A percentile compares a stretch with the other conserved stretches of the same genome.
phyloP scores from a whole-genome alignment of 2,888 invertebrate species.

The Augiades crinisus region DNA sequence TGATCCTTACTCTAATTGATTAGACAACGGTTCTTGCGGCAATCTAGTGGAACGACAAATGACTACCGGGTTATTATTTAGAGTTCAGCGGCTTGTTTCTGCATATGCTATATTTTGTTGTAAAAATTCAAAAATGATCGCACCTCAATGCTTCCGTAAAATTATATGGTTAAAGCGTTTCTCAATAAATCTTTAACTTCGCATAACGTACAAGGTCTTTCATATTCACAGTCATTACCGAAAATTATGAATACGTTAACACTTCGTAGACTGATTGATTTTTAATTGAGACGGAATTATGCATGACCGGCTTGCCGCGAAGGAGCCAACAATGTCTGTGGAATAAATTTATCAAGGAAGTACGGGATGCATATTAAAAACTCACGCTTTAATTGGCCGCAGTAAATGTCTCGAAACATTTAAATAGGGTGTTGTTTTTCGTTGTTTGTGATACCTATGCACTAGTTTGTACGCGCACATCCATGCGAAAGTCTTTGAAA shows the following conservation, averaged over 20 bases:
- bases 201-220: background rate
- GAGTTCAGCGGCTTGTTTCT: too few species aligned
- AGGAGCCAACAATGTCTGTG: constrained; percentile 2
- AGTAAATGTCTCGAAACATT: background rate
- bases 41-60: too few species aligned
- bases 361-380: constrained; percentile 17
- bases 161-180: background rate
- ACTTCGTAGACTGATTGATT: constrained; percentile 28
- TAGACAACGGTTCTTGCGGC: too few species aligned
- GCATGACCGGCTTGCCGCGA: background rate
- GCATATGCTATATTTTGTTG: too few species aligned
- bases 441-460: too few species aligned
- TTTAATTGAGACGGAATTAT: constrained; percentile 25
- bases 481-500: too few species aligned
- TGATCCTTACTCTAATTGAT: too few species aligned
- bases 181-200: background rate
- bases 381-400: background rate
- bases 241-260: constrained; percentile 28
- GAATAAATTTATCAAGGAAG: constrained; percentile 16
- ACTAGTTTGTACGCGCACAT: too few species aligned
- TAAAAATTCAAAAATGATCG: too few species aligned
- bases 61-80: too few species aligned
- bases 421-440: background rate
- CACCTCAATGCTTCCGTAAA: constrained; percentile 5
- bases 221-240: constrained; percentile 22